Percentiles rank a stretch among this genome's conserved stretches.
These are phyloP conservation scores for Lamellibrachia columna DNA, from an alignment of 2,888 invertebrate species.

Conservation along the genomic window DNA sequence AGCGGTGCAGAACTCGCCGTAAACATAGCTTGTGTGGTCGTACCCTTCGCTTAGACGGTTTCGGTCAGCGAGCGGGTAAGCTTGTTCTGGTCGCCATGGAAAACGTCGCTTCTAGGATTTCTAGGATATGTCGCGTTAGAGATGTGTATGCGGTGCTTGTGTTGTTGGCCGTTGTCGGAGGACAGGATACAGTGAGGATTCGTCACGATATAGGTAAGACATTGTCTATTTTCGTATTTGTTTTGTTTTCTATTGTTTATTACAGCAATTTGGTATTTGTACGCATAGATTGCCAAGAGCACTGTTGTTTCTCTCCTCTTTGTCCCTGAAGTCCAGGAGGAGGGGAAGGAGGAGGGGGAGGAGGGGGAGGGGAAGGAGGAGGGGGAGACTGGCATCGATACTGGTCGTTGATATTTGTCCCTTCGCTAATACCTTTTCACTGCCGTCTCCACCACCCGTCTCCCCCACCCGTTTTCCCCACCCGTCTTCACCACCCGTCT, in stretches of 20 bases:
- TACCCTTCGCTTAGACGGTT: background rate
- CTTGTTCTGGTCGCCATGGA: background rate
- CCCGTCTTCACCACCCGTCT: no score
- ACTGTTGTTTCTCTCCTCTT: no score
- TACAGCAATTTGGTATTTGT: background rate
- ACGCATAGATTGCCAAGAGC: background rate
- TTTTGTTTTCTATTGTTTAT: background rate
- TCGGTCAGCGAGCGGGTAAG: background rate
- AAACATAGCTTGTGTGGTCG: background rate
- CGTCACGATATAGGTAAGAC: background rate
- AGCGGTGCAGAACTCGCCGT: background rate
- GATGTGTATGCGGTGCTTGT: background rate
- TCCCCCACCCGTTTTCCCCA: no score
- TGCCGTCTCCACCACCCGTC: no score
- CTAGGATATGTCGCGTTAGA: background rate
- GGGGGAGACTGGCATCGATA: no score
- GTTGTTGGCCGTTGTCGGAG: background rate
- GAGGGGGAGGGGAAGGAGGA: no score
- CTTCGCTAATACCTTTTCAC: no score
- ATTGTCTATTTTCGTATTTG: background rate
- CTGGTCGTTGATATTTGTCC: no score
- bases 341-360: no score
- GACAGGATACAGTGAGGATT: background rate
- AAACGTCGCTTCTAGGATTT: background rate
- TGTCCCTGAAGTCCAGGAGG: no score